phyloP scores from a whole-genome alignment of 2,888 invertebrate species.

The Acrobasis repandana region DNA sequence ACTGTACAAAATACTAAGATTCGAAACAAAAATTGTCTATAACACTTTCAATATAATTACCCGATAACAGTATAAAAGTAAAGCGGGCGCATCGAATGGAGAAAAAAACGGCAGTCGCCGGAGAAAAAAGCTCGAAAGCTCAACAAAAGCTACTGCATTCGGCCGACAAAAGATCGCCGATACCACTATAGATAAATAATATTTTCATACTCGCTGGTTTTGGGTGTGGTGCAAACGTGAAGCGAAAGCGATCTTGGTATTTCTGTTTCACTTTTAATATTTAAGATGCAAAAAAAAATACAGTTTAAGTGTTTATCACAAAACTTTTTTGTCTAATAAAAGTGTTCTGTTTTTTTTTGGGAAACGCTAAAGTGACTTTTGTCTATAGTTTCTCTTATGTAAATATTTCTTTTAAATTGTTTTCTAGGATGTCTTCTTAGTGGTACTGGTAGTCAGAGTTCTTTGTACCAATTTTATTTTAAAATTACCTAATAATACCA shows the following conservation, averaged over 20 bases:
- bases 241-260: slow-evolving; percentile 34
- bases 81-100: slow-evolving; percentile 14
- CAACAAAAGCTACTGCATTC: slow-evolving; percentile 51
- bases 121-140: slow-evolving; percentile 60
- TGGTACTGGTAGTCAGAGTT: too few species aligned
- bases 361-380: too few species aligned
- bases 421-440: too few species aligned
- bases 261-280: not conserved
- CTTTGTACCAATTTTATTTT: too few species aligned
- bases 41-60: slow-evolving; percentile 14
- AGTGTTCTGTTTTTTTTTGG: too few species aligned
- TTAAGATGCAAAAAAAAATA: too few species aligned
- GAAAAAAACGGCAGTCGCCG: slow-evolving; percentile 24
- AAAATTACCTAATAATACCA: too few species aligned
- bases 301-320: too few species aligned
- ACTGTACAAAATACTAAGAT: not conserved
- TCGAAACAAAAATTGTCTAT: not conserved
- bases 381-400: too few species aligned
- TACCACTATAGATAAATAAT: slow-evolving; percentile 71
- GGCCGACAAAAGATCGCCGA: slow-evolving; percentile 67
- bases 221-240: slow-evolving; percentile 33
- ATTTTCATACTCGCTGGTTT: slow-evolving; percentile 62
- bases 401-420: too few species aligned
- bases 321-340: too few species aligned
- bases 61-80: not conserved